Percentiles rank a stretch among this genome's conserved stretches.
Evolutionary conservation across 2,797 vertebrate species (phyloP).

Genomic region (Danio aesculapii): DNA sequence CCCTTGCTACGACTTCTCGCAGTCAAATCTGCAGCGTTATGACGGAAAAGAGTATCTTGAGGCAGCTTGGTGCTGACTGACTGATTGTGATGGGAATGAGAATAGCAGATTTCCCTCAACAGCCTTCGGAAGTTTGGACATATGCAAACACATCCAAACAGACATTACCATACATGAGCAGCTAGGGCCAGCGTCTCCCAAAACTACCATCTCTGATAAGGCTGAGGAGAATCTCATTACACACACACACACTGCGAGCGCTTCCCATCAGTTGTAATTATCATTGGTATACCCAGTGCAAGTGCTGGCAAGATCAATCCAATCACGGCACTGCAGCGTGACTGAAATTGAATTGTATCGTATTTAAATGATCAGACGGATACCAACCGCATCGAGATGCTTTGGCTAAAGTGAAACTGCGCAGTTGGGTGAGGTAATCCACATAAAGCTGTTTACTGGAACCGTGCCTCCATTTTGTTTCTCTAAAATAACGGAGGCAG

Average conservation of each 20-base stretch:
- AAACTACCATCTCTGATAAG: conserved; percentile 37
- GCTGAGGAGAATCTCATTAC: conserved; percentile 47
- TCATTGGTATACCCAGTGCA: conserved; percentile 42
- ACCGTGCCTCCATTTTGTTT: conserved; percentile 3
- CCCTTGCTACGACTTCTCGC: background rate
- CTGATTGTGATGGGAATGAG: conserved; percentile 41
- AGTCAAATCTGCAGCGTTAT: conserved; percentile 1
- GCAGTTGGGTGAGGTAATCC: conserved; percentile 19
- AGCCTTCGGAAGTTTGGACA: conserved; percentile 15
- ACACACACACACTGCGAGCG: conserved; percentile 3
- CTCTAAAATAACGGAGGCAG: background rate
- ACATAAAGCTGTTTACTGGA: conserved; percentile 38
- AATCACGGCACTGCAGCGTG: conserved; percentile 38
- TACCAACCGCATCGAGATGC: conserved; percentile 11
- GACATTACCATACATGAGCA: conserved; percentile 4
- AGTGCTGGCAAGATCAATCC: conserved; percentile 41
- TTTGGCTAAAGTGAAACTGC: conserved; percentile 29
- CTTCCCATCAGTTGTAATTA: conserved; percentile 47
- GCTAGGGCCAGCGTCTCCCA: conserved; percentile 27
- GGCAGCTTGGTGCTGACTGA: conserved; percentile 6
- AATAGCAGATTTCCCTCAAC: conserved; percentile 3
- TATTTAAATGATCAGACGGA: conserved; percentile 36
- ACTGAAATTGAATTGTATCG: conserved; percentile 42
- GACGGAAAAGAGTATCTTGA: conserved; percentile 8
- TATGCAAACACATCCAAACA: conserved; percentile 15